Conservation (phyloP, 2,888 invertebrate genomes). For the Leptopilina syphax region DNA sequence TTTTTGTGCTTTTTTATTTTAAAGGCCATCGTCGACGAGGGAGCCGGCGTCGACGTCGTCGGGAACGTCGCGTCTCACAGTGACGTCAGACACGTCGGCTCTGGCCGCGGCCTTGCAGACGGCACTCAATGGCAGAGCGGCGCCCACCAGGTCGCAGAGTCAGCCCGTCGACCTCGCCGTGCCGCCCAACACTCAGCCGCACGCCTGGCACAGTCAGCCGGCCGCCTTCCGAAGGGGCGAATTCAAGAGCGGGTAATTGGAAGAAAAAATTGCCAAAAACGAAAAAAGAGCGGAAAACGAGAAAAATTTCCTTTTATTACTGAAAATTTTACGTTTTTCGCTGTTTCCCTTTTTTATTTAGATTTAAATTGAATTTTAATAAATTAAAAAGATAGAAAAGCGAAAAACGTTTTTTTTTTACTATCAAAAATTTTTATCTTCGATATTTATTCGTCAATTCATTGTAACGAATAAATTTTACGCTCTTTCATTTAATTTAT, state of each 20-base stretch:
- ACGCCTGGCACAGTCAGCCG: conserved; percentile 74
- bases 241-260: conserved; percentile 70
- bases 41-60: conserved; percentile 71
- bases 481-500: too few relatives aligned
- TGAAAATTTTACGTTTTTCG: too few relatives aligned
- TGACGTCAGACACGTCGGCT: conserved; percentile 72
- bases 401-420: too few relatives aligned
- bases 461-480: too few relatives aligned
- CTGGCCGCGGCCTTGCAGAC: conserved; percentile 70
- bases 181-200: conserved; percentile 63
- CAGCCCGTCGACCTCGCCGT: conserved; percentile 77
- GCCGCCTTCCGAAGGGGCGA: conserved; percentile 73
- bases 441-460: too few relatives aligned
- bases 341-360: too few relatives aligned
- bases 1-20: conserved; percentile 39
- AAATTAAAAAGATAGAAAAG: too few relatives aligned
- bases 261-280: neutral
- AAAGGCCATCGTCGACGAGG: conserved; percentile 67
- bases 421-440: too few relatives aligned
- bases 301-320: neutral
- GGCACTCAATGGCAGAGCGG: conserved; percentile 68
- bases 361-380: too few relatives aligned
- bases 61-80: conserved; percentile 71
- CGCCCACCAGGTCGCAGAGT: conserved; percentile 77
- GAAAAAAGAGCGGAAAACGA: neutral